Evolutionary conservation across 2,888 invertebrate genomes (phyloP), one percentile per base, ranked within the genome.

Genomic region (Mythimna lalbum): DNA sequence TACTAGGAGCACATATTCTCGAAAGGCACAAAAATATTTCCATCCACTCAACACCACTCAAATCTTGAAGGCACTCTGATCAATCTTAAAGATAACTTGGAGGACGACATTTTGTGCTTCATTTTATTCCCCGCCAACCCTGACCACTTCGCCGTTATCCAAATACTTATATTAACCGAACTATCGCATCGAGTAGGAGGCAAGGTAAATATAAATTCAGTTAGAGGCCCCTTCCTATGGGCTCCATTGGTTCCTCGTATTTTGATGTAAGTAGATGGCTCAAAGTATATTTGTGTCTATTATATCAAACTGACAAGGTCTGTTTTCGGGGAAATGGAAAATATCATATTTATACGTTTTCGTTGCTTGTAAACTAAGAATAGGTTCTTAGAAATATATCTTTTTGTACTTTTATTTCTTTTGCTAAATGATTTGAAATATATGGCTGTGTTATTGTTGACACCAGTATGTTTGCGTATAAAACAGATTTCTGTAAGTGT

Each of bases 161-260:
- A 80, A 84, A 84, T 81, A 85, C 83, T 81, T 70, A 73, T 71
- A 80, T 82, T 74, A 85, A 78, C 72, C 72, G 63, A 86, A 84
- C 84, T 84, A 80, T 73, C 71, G 69, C 63, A 72, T 75, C 67
- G 69, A 76, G 76, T 72, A 71, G 68, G 67, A 86, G 78, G 74
- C 73, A 84, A 80, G 78, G 84, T 78, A 85, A 80, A 84, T 85
- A 82, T 78, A 80, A 81, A 84, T 84, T 80, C 82, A 69, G 69
- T 78, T 75, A 69, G 73, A 73, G 72, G 47, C 59, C 80, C 53
- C 57, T 70, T 78, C 72, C 64, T 63, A 68, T 33, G 63, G 52
- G 63, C 60, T 74, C 56, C 61, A 70, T 67, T 72, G 71, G 70
- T 73, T 81, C 60, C 31, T 55, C 33, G 52, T 65, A 68, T 81